Evolutionary conservation across 2,113 vertebrate genomes (phyloP), one percentile per base, ranked within the genome.

Genomic region (Paedocypris sp.): DNA sequence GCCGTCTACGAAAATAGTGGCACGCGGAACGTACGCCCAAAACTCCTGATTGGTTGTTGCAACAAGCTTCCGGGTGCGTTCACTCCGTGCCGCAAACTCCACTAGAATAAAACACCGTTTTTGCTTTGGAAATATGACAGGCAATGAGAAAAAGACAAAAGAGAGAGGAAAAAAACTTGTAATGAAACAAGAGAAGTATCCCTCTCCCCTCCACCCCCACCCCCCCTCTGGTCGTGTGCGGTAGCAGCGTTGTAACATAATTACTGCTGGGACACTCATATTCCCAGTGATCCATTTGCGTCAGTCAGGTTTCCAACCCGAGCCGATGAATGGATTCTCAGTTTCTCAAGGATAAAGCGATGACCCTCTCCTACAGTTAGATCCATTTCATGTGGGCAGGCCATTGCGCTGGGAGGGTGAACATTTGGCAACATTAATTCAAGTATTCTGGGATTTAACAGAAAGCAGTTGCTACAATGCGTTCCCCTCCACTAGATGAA

Each of bases 221-320:
- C 75, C 70, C 72, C 78, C 80, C 80, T 72, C 74, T 74, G 76
- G 79, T 80, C 72, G 76, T 83, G 79, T 80, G 83, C 68, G 67
- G 80, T 75, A 79, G 76, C 75, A 56, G 78, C 68, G 76, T 77
- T 85, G 84, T 86, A 87, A 87, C 81, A 87, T 87, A 87, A 87
- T 87, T 87, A 86, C 84, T 86, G 84, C 83, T 80, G 86, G 86
- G 86, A 86, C 83, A 76, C 79, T 77, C 80, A 81, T 84, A 87
- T 87, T 86, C 86, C 86, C 86, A 85, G 78, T 84, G 84, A 86
- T 86, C 83, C 86, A 86, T 87, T 87, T 87, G 84, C 83, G 82
- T 86, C 83, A 86, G 84, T 87, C 84, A 85, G 82, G 82, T 85
- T 85, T 79, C 75, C 74, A 62, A 83, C 79, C 79, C 64, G 74